Evolutionary conservation across 2,888 invertebrate genomes (phyloP).

Genomic region (Nowickia ferox): DNA sequence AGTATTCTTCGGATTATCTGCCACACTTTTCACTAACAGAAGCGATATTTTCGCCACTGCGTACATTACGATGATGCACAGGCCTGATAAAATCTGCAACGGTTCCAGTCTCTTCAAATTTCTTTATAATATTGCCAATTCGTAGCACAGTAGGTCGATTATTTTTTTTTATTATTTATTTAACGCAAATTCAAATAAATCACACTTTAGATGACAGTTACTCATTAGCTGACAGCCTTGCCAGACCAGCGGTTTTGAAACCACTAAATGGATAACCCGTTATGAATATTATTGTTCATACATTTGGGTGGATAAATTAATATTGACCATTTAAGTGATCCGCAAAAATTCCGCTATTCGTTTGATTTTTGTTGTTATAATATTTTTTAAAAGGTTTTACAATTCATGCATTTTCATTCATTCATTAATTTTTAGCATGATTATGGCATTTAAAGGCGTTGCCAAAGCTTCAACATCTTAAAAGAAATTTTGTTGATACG

Average conservation of each 20-base stretch:
- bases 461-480: constrained; percentile 59
- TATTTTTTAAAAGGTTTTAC: constrained; percentile 11
- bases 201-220: no score
- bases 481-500: constrained; percentile 22
- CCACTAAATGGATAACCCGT: background rate
- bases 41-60: no score
- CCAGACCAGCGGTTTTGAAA: no score
- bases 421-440: constrained; percentile 56
- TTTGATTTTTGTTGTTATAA: constrained; percentile 21
- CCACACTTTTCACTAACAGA: no score
- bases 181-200: no score
- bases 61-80: no score
- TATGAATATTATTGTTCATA: constrained; percentile 6
- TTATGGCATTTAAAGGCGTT: constrained; percentile 67
- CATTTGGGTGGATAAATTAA: background rate
- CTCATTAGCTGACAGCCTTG: no score
- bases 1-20: no score
- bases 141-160: background rate
- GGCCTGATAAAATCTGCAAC: no score
- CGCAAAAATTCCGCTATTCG: constrained; percentile 60
- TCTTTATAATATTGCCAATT: no score
- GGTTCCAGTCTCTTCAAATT: no score
- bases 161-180: no score
- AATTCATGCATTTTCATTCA: constrained; percentile 59
- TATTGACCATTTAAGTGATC: constrained; percentile 52